These are phyloP conservation scores for Ditula angustiorana DNA, from an alignment of 2,888 invertebrate genomes.

Conservation along the genomic window DNA sequence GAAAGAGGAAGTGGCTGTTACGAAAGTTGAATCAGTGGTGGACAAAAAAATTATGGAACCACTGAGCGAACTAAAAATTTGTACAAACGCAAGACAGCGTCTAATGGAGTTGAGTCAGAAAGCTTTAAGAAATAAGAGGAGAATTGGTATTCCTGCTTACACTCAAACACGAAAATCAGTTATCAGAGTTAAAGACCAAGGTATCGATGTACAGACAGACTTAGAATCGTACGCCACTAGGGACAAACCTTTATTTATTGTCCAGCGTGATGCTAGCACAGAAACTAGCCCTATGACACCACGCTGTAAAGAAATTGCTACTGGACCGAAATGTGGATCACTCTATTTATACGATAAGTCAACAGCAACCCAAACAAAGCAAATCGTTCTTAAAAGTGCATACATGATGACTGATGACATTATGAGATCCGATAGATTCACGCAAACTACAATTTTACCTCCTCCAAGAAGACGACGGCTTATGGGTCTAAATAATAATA, in stretches of 20 bases:
- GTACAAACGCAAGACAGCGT: conserved; percentile 85
- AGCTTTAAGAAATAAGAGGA: conserved; percentile 82
- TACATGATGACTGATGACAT: conserved; percentile 71
- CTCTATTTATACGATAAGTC: conserved; percentile 63
- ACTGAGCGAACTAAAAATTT: conserved; percentile 83
- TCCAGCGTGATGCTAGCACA: conserved; percentile 68
- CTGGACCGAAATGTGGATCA: conserved; percentile 69
- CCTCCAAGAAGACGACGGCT: conserved; percentile 67
- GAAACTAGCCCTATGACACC: conserved; percentile 78
- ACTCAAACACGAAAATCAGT: conserved; percentile 85
- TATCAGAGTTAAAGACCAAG: conserved; percentile 84
- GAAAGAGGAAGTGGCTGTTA: conserved; percentile 78
- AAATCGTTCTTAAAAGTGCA: conserved; percentile 63
- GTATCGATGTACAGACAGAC: conserved; percentile 83
- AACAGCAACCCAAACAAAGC: conserved; percentile 66
- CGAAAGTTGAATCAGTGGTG: conserved; percentile 71
- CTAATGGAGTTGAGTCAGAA: conserved; percentile 86
- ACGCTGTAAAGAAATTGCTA: conserved; percentile 77
- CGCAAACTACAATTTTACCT: conserved; percentile 68
- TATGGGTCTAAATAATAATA: conserved; percentile 54
- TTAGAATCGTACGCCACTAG: conserved; percentile 71
- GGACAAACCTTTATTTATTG: conserved; percentile 57
- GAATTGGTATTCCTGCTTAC: conserved; percentile 81
- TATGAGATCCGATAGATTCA: conserved; percentile 58
- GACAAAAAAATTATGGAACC: conserved; percentile 77